Conservation (phyloP, 2,113 vertebrate genomes). For the Clarias gariepinus region DNA sequence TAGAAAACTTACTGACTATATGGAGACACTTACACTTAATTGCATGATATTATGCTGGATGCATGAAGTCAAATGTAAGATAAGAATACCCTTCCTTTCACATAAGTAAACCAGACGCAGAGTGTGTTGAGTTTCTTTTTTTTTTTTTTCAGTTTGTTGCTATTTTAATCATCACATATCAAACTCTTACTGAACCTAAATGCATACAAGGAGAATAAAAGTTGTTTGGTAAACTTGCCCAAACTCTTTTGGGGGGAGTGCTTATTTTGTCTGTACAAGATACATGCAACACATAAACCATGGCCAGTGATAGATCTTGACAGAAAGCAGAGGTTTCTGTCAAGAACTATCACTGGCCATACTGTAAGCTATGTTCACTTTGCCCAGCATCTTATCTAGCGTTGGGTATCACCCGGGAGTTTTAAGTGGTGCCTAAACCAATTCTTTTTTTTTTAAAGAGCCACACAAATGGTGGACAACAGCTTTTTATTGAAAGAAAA, state of each 20-base stretch:
- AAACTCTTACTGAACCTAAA: not conserved
- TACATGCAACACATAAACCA: not conserved
- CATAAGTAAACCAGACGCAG: not conserved
- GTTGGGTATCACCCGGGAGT: too few relatives aligned
- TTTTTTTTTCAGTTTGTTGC: too few relatives aligned
- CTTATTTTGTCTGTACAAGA: not conserved
- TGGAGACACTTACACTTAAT: not conserved
- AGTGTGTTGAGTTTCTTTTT: not conserved
- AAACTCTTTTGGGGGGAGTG: not conserved
- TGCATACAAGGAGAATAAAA: not conserved
- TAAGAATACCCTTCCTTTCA: not conserved
- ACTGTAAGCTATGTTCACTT: too few relatives aligned
- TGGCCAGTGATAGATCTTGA: not conserved
- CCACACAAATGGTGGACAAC: too few relatives aligned
- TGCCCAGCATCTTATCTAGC: not conserved
- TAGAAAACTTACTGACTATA: not conserved
- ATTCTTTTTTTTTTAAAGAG: too few relatives aligned
- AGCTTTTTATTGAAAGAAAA: too few relatives aligned
- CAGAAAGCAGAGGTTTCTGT: not conserved
- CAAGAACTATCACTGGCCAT: not conserved
- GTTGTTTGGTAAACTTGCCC: not conserved
- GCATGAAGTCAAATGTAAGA: not conserved
- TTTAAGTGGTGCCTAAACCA: too few relatives aligned
- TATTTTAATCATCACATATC: not conserved
- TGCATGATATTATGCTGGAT: not conserved